Conservation (phyloP, 2,797 vertebrate genomes). For the Rhabdophis nuchalis region DNA sequence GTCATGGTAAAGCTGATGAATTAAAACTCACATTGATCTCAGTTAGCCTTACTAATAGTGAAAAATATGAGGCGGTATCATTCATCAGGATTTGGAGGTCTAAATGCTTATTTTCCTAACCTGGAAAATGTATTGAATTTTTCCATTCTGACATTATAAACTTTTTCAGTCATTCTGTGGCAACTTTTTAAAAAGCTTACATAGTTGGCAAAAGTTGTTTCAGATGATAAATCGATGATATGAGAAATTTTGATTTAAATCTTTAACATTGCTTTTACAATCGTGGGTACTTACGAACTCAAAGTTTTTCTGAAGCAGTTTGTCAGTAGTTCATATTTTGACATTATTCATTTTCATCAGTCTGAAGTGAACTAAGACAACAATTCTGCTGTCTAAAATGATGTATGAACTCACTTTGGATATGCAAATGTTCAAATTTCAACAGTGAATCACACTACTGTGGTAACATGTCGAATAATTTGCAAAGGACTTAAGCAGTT, state of each 20-base stretch:
- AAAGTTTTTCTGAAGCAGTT: conserved; percentile 25
- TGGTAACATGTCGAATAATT: conserved; percentile 68
- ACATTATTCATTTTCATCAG: conserved; percentile 56
- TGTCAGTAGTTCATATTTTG: conserved; percentile 34
- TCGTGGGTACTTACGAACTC: conserved; percentile 10
- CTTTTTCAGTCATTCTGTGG: conserved; percentile 3
- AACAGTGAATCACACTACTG: conserved; percentile 68
- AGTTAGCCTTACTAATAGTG: not conserved
- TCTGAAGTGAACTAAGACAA: conserved; percentile 51
- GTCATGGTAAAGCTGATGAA: not conserved
- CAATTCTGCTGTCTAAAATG: conserved; percentile 67
- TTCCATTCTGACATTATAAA: not conserved
- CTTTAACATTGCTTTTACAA: conserved; percentile 27
- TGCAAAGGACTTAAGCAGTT: conserved; percentile 67
- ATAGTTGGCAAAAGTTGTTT: not conserved
- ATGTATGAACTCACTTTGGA: conserved; percentile 72
- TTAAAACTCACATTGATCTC: not conserved
- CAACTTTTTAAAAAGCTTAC: conserved; percentile 8
- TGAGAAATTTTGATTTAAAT: conserved; percentile 27
- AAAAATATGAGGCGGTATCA: not conserved
- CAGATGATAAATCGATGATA: conserved; percentile 16
- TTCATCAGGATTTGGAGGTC: not conserved
- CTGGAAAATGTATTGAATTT: not conserved
- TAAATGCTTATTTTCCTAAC: not conserved
- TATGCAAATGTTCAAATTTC: conserved; percentile 69